Conservation (phyloP, 2,113 vertebrate genomes). For the Nyctibius bracteatus region DNA sequence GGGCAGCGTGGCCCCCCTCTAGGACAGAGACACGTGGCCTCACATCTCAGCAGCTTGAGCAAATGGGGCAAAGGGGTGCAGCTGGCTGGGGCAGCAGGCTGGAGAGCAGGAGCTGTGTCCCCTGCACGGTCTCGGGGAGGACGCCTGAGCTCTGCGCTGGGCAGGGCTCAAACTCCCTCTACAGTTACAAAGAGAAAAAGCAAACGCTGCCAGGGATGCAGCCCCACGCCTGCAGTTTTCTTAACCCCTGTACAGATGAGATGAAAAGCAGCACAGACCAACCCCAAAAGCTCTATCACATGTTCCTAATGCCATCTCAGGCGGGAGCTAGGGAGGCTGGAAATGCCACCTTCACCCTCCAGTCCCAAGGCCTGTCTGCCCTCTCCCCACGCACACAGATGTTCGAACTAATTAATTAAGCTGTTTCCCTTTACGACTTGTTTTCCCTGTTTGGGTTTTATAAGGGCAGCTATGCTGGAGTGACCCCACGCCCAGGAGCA, state of each 20-base stretch:
- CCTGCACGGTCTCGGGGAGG: not conserved
- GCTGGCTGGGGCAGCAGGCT: not conserved
- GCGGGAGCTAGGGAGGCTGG: no score
- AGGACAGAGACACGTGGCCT: not conserved
- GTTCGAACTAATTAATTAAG: not conserved
- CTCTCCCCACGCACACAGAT: not conserved
- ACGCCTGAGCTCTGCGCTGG: not conserved
- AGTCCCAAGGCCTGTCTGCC: not conserved
- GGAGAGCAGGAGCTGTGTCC: not conserved
- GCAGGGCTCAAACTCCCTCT: not conserved
- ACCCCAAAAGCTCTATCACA: not conserved
- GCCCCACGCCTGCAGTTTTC: not conserved
- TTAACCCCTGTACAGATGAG: not conserved
- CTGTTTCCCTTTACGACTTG: not conserved
- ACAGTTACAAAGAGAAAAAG: not conserved
- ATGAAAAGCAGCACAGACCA: not conserved
- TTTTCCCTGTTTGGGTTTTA: not conserved
- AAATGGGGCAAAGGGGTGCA: not conserved
- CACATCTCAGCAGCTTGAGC: not conserved
- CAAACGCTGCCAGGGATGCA: not conserved
- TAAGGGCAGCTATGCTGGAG: not conserved
- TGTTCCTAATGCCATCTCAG: rapidly evolving
- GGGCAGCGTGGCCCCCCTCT: not conserved
- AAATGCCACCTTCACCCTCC: not conserved
- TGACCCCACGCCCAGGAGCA: rapidly evolving